phyloP scores from a whole-genome alignment of 2,888 invertebrate species.

The Drosophila phalerata region DNA sequence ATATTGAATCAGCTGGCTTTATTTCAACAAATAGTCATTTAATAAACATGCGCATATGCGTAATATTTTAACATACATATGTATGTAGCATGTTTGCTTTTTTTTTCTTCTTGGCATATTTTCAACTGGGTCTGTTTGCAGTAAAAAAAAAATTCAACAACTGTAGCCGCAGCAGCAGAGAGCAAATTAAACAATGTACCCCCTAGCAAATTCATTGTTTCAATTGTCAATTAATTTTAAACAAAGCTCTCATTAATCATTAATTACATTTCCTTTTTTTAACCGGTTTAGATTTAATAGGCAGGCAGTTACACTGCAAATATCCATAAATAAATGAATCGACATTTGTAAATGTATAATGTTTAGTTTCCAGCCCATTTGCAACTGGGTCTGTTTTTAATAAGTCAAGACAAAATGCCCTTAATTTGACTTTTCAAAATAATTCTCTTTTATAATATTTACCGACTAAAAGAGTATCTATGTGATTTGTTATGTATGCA shows the following conservation, averaged over 20 bases:
- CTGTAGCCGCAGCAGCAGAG: background rate
- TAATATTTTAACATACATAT: background rate
- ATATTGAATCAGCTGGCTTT: background rate
- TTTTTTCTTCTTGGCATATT: background rate
- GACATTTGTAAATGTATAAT: background rate
- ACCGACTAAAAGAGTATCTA: constrained; percentile 40
- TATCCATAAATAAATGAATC: background rate
- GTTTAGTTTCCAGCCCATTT: constrained; percentile 28
- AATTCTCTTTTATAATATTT: constrained; percentile 37
- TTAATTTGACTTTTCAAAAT: constrained; percentile 72
- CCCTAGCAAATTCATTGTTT: background rate
- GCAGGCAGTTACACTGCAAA: background rate
- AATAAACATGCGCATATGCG: too few species aligned
- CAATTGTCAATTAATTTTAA: background rate
- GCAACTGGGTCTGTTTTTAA: constrained; percentile 50
- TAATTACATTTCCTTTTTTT: background rate
- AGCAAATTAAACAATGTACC: constrained; percentile 10
- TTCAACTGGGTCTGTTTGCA: background rate
- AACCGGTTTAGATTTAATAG: background rate
- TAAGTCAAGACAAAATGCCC: constrained; percentile 59
- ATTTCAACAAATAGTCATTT: background rate
- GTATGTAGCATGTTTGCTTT: background rate
- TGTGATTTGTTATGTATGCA: constrained; percentile 40
- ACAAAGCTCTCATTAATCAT: background rate
- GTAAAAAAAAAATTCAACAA: background rate